Base-by-base conservation (phyloP, 2,888 invertebrate species). In the Macrosiphum euphorbiae region DNA sequence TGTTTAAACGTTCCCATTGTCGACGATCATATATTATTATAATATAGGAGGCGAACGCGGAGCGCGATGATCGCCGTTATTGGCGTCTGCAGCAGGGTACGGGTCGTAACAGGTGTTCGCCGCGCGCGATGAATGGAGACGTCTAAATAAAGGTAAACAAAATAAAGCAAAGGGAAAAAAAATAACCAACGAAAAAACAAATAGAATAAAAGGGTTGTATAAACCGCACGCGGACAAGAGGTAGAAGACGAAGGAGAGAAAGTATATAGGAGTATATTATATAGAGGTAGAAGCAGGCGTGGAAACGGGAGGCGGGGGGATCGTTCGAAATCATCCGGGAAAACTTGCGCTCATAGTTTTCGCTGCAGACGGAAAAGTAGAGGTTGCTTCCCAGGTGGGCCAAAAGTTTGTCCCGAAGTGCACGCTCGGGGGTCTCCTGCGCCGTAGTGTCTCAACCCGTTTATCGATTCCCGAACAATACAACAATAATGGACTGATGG, bases 81-180 rank as follows among this genome's bases (percentile, higher is more conserved):
- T 58, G 89, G 61, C 35, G 93, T 85, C 47, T 28, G 86, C 90
- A 85, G 86, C 90, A 85, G 90, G 94, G 20, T 67, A 90, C 85
- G n/a, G n/a, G n/a, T 28, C 24, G 93, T 90, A 90, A 78, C 78
- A 78, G 90, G 94, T 90, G 94, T 86, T 88, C 44, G 44, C 41
- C 44, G 44, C 26, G 44, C 41, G 5, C 92, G 88, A 88, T 78
- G 88, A 88, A 88, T 78, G 44, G 61, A 92, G 87, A 92, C 44
- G 92, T 92, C 92, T 78, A 67, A 92, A 88, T 92, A 88, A 92
- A 87, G 20, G 92, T 92, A 92, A 87, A 92, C 61, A 87, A 26
- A 61, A 87, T n/a, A 47, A 61, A 86, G 11, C 5, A 52, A 55
- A 41, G 28, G 52, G 20, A 50, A 35, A 84, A 84, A 52, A 26